Evolutionary conservation across 2,113 vertebrate genomes (phyloP).

Genomic region (Burhinus bistriatus): DNA sequence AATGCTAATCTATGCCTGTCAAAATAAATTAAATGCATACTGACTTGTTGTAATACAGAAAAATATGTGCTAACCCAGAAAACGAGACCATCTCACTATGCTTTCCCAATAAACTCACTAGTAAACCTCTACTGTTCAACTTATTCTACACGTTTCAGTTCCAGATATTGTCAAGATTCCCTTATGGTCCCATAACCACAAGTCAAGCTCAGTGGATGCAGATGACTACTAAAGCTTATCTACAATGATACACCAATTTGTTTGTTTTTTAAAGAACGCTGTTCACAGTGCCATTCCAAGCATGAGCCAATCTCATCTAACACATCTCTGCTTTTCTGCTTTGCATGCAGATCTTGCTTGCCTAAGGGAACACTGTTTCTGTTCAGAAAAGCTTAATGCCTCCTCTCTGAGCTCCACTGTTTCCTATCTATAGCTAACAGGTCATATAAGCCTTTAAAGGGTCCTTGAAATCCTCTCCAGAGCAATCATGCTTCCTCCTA

Average conservation of each 20-base stretch:
- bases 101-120: neutral
- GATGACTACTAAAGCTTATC: neutral
- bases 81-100: neutral
- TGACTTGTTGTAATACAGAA: neutral
- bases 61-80: neutral
- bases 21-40: neutral
- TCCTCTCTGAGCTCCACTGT: neutral
- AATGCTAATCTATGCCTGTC: neutral
- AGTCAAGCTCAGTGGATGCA: neutral
- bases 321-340: neutral
- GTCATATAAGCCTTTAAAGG: neutral
- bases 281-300: neutral
- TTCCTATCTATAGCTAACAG: constrained; percentile 31
- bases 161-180: neutral
- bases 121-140: neutral
- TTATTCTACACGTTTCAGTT: neutral
- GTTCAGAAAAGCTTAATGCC: constrained; percentile 5
- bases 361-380: neutral
- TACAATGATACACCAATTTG: neutral
- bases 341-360: neutral
- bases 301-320: neutral
- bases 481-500: neutral
- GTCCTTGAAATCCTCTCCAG: constrained; percentile 39
- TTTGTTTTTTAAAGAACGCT: neutral
- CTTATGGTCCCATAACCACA: neutral